A percentile compares a stretch with the other conserved stretches of the same genome.
These are phyloP conservation scores for Lampropteryx suffumata DNA, from an alignment of 2,888 invertebrate species.

Conservation along the genomic window DNA sequence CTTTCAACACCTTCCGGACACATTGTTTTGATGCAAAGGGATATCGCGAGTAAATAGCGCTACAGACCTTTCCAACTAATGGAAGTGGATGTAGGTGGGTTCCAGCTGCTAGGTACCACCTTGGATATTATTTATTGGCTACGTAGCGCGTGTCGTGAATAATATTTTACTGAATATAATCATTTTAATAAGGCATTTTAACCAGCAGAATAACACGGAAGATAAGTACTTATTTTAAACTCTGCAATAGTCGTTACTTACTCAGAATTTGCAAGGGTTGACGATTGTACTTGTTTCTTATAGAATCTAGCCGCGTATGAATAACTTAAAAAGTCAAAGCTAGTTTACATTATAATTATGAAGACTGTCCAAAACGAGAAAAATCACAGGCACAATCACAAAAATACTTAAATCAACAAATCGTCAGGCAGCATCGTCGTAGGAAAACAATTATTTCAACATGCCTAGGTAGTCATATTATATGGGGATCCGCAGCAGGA, in stretches of 20 bases:
- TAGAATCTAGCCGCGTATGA: not conserved
- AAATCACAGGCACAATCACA: too few relatives aligned
- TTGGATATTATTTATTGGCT: constrained; percentile 16
- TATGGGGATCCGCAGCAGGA: constrained; percentile 34
- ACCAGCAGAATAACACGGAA: too few relatives aligned
- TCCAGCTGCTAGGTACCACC: constrained; percentile 30
- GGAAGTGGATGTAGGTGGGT: constrained; percentile 19
- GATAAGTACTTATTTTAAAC: too few relatives aligned
- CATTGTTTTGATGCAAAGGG: constrained; percentile 26
- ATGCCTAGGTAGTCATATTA: constrained; percentile 31
- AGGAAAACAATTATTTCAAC: constrained; percentile 19
- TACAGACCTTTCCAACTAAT: constrained; percentile 27
- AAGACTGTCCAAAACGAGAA: too few relatives aligned
- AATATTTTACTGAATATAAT: constrained; percentile 2
- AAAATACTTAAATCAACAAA: not conserved
- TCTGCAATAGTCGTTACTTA: too few relatives aligned
- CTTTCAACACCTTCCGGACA: constrained; percentile 54
- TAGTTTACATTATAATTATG: too few relatives aligned
- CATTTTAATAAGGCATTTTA: too few relatives aligned
- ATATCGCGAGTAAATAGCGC: constrained; percentile 22
- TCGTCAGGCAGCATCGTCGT: constrained; percentile 1
- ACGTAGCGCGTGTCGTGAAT: constrained; percentile 9
- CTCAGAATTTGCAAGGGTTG: too few relatives aligned
- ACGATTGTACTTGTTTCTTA: too few relatives aligned
- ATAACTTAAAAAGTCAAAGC: too few relatives aligned